A percentile compares a stretch with the other conserved stretches of the same genome.
phyloP scores from a whole-genome alignment of 1,140 invertebrate species.

The Leptinotarsa texana region DNA sequence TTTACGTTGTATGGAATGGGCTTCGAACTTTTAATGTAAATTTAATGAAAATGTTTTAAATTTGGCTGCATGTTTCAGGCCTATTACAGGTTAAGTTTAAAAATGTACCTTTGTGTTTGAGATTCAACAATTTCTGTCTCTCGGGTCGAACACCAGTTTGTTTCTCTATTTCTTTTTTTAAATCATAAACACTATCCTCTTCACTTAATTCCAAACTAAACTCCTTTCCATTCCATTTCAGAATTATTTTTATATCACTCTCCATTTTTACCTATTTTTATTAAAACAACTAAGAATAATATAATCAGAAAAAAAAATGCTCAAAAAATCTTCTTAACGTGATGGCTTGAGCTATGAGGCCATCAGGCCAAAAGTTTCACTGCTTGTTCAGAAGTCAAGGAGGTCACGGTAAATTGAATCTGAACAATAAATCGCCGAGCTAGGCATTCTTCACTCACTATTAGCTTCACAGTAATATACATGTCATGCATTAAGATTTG shows the following conservation, averaged over 20 bases:
- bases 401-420: too few relatives aligned
- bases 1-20: too few relatives aligned
- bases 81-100: background rate
- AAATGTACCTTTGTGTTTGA: constrained; percentile 84
- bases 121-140: constrained; percentile 89
- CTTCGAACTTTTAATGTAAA: background rate
- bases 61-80: background rate
- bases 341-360: too few relatives aligned
- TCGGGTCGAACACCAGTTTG: constrained; percentile 83
- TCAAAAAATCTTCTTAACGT: too few relatives aligned
- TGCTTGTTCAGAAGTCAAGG: too few relatives aligned
- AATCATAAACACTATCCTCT: constrained; percentile 73
- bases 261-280: background rate
- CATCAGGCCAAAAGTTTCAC: too few relatives aligned
- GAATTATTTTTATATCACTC: constrained; percentile 15
- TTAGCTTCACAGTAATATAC: too few relatives aligned
- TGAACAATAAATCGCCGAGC: too few relatives aligned
- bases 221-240: constrained; percentile 93
- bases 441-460: too few relatives aligned
- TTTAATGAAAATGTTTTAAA: constrained; percentile 1
- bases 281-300: background rate
- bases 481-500: too few relatives aligned
- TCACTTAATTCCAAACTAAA: constrained; percentile 73
- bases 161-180: constrained; percentile 80
- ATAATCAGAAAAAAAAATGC: background rate